These are phyloP conservation scores for Zosterops pallidus DNA, from an alignment of 2,113 vertebrate genomes.

Conservation along the genomic window DNA sequence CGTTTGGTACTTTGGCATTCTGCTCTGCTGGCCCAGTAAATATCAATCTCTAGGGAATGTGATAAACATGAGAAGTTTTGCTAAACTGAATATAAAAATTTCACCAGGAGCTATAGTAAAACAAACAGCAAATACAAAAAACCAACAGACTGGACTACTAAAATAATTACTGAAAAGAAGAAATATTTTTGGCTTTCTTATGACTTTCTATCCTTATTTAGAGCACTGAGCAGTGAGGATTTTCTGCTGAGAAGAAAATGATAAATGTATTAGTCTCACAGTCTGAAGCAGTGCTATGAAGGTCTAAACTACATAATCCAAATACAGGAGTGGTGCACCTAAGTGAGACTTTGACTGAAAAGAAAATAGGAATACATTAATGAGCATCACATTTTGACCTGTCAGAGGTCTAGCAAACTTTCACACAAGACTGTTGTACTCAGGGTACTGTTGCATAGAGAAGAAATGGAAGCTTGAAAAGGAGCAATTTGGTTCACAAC, in stretches of 20 bases:
- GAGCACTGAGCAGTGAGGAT: not conserved
- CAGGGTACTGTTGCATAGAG: not conserved
- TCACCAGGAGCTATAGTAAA: not conserved
- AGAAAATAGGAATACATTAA: not conserved
- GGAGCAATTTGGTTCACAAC: not conserved
- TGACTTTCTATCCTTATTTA: not conserved
- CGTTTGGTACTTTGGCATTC: not conserved
- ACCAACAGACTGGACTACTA: accelerated
- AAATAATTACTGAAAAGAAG: not conserved
- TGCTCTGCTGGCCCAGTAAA: not conserved
- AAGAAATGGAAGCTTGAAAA: not conserved
- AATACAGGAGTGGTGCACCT: not conserved
- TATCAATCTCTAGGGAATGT: not conserved
- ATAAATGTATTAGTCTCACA: not conserved
- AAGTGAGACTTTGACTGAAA: not conserved
- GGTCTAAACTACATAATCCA: not conserved
- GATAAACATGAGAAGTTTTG: not conserved
- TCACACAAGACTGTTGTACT: not conserved
- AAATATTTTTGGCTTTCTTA: not conserved
- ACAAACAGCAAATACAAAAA: not conserved
- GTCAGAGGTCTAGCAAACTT: not conserved
- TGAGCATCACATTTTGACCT: not conserved
- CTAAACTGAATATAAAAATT: not conserved
- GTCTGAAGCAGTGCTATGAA: not conserved
- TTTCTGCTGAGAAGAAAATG: not conserved